Evolutionary conservation across 2,888 invertebrate genomes (phyloP).

Genomic region (Volucella zonaria): DNA sequence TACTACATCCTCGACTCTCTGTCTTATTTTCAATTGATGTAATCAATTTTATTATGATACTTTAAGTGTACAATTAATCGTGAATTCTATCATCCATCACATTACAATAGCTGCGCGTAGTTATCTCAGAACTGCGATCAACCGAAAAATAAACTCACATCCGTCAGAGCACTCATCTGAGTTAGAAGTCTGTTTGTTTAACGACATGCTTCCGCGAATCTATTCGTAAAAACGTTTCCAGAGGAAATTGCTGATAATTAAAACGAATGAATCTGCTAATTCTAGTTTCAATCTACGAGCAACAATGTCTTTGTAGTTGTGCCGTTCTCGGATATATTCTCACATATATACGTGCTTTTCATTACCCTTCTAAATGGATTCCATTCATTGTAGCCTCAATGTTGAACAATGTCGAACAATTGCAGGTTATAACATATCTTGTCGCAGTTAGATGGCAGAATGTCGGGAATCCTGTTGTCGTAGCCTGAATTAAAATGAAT

Average conservation of each 20-base stretch:
- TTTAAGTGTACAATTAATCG: too few species aligned
- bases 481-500: constrained; percentile 36
- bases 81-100: too few species aligned
- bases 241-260: constrained; percentile 57
- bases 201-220: constrained; percentile 21
- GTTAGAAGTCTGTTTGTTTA: not conserved
- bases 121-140: constrained; percentile 24
- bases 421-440: constrained; percentile 21
- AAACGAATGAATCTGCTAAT: constrained; percentile 41
- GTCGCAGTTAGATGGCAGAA: constrained; percentile 16
- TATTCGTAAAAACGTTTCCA: not conserved
- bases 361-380: constrained; percentile 38
- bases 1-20: too few species aligned
- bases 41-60: too few species aligned
- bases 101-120: not conserved
- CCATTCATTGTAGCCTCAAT: constrained; percentile 66
- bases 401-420: constrained; percentile 66
- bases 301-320: constrained; percentile 16
- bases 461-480: constrained; percentile 24
- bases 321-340: not conserved
- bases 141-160: constrained; percentile 26
- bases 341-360: constrained; percentile 1
- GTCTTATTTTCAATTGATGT: too few species aligned
- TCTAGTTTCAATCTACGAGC: constrained; percentile 45
- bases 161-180: not conserved